Evolutionary conservation across 2,113 vertebrate species (phyloP).

Genomic region (Dryoscopus gambensis): DNA sequence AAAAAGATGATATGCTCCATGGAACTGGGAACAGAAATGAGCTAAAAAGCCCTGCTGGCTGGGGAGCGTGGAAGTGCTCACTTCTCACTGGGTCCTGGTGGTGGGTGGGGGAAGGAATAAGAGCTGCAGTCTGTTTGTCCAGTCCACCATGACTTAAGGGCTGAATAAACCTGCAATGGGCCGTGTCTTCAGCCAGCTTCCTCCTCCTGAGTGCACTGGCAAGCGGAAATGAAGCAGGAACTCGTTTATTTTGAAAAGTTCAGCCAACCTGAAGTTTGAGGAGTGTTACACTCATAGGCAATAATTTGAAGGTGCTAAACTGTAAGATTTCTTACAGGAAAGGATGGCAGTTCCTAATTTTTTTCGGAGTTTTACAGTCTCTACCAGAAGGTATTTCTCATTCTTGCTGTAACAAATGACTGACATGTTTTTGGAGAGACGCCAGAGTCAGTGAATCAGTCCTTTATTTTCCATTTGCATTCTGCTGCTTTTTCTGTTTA

Average conservation of each 20-base stretch:
- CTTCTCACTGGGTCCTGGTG: background rate
- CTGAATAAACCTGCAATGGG: slow-evolving; percentile 34
- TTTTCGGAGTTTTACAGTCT: background rate
- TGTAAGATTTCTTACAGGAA: background rate
- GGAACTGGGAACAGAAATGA: background rate
- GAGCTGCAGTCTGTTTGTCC: background rate
- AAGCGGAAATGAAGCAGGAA: background rate
- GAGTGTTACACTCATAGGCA: background rate
- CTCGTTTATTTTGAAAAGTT: slow-evolving; percentile 9
- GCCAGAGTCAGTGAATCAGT: background rate
- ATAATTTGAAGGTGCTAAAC: background rate
- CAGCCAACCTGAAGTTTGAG: background rate
- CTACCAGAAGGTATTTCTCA: slow-evolving; percentile 20
- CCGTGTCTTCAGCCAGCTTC: background rate
- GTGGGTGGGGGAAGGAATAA: background rate
- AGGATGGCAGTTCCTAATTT: background rate
- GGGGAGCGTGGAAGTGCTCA: background rate
- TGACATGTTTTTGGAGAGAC: slow-evolving; percentile 32
- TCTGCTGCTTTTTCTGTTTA: background rate
- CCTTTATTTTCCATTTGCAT: slow-evolving; percentile 2
- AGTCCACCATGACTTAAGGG: background rate
- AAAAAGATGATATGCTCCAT: background rate
- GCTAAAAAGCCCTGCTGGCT: background rate
- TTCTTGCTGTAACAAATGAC: background rate
- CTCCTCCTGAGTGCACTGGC: background rate